Evolutionary conservation across 2,888 invertebrate genomes (phyloP).

Genomic region (Nesidiocoris tenuis): DNA sequence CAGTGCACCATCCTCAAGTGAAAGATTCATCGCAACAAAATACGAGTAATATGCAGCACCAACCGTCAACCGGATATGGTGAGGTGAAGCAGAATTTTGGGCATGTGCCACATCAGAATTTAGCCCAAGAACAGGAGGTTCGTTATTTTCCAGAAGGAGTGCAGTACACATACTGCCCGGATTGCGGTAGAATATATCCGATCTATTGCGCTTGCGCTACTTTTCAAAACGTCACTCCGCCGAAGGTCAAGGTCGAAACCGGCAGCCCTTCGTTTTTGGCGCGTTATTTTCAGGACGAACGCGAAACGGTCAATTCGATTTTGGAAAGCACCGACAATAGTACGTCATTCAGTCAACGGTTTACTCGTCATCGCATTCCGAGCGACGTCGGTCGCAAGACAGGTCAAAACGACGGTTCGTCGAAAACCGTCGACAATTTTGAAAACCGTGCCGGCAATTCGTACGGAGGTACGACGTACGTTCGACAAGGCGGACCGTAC

Average conservation of each 20-base stretch:
- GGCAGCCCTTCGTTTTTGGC: neutral
- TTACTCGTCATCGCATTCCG: too few relatives aligned
- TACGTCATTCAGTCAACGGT: neutral
- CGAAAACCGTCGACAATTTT: neutral
- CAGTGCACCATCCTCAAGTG: too few relatives aligned
- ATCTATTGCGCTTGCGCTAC: neutral
- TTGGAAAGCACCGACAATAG: neutral
- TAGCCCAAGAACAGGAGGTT: too few relatives aligned
- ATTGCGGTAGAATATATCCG: neutral
- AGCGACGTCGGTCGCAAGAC: neutral
- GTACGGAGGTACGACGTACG: neutral
- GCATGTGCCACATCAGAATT: too few relatives aligned
- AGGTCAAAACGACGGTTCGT: neutral
- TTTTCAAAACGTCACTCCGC: neutral
- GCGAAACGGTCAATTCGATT: neutral
- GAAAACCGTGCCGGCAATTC: neutral
- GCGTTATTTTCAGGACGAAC: neutral
- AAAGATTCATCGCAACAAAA: too few relatives aligned
- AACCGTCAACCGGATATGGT: too few relatives aligned
- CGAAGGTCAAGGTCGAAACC: neutral
- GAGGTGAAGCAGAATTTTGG: too few relatives aligned
- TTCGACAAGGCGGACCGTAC: neutral
- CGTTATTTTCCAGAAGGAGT: too few relatives aligned
- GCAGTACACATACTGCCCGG: neutral
- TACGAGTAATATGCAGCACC: too few relatives aligned